A percentile compares a stretch with the other conserved stretches of the same genome.
phyloP scores from a whole-genome alignment of 2,113 vertebrate species.

The Triplophysa tibetana region DNA sequence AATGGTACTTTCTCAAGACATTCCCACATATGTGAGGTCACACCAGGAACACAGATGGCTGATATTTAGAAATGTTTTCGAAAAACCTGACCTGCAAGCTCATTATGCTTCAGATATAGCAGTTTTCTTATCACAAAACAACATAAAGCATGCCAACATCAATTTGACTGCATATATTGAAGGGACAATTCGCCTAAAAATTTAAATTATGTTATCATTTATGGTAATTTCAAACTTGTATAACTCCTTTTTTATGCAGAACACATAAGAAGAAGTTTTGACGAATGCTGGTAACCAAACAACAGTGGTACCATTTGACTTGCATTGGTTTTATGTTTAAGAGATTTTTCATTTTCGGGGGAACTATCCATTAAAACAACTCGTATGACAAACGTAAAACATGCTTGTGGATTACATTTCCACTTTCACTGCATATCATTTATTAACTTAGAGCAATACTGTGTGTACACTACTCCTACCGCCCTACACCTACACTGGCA shows the following conservation, averaged over 20 bases:
- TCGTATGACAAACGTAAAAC: neutral
- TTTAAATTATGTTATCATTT: no score
- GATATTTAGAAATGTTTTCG: conserved; percentile 38
- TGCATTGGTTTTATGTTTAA: no score
- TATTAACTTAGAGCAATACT: neutral
- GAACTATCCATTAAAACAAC: neutral
- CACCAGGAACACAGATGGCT: conserved; percentile 53
- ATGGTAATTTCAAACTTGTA: no score
- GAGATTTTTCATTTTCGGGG: no score
- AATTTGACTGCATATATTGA: neutral
- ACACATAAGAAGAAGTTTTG: no score
- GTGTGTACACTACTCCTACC: conserved; percentile 10
- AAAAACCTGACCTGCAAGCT: conserved; percentile 5
- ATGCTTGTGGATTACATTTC: neutral
- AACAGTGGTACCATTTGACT: no score
- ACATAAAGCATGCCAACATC: neutral
- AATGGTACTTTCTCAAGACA: conserved; percentile 38
- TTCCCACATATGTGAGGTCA: conserved; percentile 50
- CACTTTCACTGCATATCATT: neutral
- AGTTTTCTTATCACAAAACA: neutral
- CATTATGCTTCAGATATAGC: neutral
- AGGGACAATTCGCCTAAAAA: no score
- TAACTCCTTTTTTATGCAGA: no score
- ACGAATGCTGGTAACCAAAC: no score
- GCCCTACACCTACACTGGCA: conserved; percentile 12